Conservation (phyloP, 2,888 invertebrate genomes). For the Melieria picta region DNA sequence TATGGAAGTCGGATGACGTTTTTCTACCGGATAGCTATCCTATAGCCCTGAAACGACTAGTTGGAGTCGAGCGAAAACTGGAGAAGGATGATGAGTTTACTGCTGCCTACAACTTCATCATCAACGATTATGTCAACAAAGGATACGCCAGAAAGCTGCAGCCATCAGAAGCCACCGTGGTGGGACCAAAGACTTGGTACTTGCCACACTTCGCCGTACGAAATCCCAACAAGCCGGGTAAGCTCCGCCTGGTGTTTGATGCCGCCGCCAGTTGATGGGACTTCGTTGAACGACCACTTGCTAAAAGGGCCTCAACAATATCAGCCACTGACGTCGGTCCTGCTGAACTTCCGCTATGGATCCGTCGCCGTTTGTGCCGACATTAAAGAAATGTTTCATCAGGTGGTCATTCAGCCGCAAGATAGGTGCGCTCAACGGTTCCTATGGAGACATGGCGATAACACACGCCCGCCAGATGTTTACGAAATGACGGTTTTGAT, state of each 20-base stretch:
- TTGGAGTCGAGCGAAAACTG: slow-evolving; percentile 30
- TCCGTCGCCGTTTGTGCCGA: slow-evolving; percentile 43
- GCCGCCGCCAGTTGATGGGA: slow-evolving; percentile 50
- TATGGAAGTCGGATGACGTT: slow-evolving; percentile 29
- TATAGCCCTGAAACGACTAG: slow-evolving; percentile 27
- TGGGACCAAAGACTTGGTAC: slow-evolving; percentile 45
- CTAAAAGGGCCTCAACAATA: slow-evolving; percentile 54
- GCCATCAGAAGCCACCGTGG: background rate
- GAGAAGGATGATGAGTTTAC: slow-evolving; percentile 13
- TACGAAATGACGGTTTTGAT: slow-evolving; percentile 41
- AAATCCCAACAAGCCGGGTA: slow-evolving; percentile 51
- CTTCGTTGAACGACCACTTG: slow-evolving; percentile 39
- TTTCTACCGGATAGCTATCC: slow-evolving; percentile 32
- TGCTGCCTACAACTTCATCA: background rate
- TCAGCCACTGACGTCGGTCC: slow-evolving; percentile 51
- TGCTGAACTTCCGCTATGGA: slow-evolving; percentile 43
- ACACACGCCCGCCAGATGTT: slow-evolving; percentile 13
- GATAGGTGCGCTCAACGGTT: slow-evolving; percentile 35
- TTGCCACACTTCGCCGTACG: slow-evolving; percentile 50
- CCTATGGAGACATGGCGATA: slow-evolving; percentile 32
- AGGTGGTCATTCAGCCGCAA: slow-evolving; percentile 45
- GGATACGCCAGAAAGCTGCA: background rate
- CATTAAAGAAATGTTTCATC: slow-evolving; percentile 49
- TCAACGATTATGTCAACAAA: slow-evolving; percentile 1
- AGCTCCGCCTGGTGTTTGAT: slow-evolving; percentile 52